These are phyloP conservation scores for Parthenolecanium corni DNA, from an alignment of 2,888 invertebrate species.

Conservation along the genomic window DNA sequence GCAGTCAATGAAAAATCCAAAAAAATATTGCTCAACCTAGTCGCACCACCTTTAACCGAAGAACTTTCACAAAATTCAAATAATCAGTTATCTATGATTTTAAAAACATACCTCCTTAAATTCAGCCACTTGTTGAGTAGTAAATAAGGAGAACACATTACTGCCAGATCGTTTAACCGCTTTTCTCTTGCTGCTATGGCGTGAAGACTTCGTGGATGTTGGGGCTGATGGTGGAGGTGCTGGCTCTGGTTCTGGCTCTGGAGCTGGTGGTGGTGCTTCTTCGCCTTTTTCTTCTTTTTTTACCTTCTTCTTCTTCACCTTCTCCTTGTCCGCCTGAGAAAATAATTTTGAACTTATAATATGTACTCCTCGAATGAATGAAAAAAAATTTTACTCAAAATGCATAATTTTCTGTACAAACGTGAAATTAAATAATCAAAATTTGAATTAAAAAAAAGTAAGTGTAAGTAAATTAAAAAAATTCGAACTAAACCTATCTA, in stretches of 20 bases:
- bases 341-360: neutral
- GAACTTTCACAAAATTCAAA: too few relatives aligned
- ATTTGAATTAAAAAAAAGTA: too few relatives aligned
- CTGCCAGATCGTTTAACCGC: slow-evolving; percentile 79
- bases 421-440: too few relatives aligned
- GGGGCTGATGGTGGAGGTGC: slow-evolving; percentile 40
- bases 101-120: slow-evolving; percentile 80
- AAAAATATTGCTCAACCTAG: too few relatives aligned
- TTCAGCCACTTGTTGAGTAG: slow-evolving; percentile 89
- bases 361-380: too few relatives aligned
- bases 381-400: too few relatives aligned
- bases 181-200: slow-evolving; percentile 60
- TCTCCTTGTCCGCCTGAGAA: slow-evolving; percentile 73
- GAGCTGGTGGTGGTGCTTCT: slow-evolving; percentile 55
- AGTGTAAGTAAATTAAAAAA: too few relatives aligned
- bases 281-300: slow-evolving; percentile 48
- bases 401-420: too few relatives aligned
- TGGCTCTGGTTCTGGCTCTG: slow-evolving; percentile 45
- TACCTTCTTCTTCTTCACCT: slow-evolving; percentile 67
- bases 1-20: too few relatives aligned
- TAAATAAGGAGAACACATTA: slow-evolving; percentile 95
- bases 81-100: too few relatives aligned
- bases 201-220: slow-evolving; percentile 43
- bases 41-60: too few relatives aligned
- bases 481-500: too few relatives aligned